Conservation (phyloP, 2,113 vertebrate genomes). For the Gobio gobio region DNA sequence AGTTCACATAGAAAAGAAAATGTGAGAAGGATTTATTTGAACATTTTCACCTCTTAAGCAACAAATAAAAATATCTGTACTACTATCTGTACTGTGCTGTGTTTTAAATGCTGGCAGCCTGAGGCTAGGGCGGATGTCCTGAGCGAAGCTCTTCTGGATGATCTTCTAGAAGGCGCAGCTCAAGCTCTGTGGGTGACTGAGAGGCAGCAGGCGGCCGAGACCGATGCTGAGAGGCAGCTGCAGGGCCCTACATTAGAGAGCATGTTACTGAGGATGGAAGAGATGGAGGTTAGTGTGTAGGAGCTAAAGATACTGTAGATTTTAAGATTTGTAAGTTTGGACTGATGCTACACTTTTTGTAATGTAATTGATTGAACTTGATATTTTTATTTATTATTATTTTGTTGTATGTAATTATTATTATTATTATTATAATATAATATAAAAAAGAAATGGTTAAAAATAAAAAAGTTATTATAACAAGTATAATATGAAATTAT, state of each 20-base stretch:
- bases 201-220: slow-evolving; percentile 56
- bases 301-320: not conserved
- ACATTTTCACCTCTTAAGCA: not conserved
- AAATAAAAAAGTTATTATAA: not conserved
- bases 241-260: slow-evolving; percentile 77
- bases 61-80: not conserved
- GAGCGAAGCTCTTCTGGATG: slow-evolving; percentile 70
- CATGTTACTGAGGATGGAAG: slow-evolving; percentile 93
- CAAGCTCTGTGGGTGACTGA: slow-evolving; percentile 65
- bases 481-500: not conserved
- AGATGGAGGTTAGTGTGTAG: slow-evolving; percentile 87
- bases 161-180: slow-evolving; percentile 74
- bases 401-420: not conserved
- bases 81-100: not conserved
- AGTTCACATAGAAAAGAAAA: not conserved
- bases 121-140: slow-evolving; percentile 63
- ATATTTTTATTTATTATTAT: not conserved
- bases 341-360: not conserved
- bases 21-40: not conserved
- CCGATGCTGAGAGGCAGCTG: slow-evolving; percentile 48
- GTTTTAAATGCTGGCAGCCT: slow-evolving; percentile 62
- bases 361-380: not conserved
- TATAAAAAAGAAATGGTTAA: not conserved
- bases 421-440: too few relatives aligned
- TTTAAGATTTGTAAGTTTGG: not conserved